phyloP scores from a whole-genome alignment of 2,113 vertebrate species.

The Rhodinocichla rosea region DNA sequence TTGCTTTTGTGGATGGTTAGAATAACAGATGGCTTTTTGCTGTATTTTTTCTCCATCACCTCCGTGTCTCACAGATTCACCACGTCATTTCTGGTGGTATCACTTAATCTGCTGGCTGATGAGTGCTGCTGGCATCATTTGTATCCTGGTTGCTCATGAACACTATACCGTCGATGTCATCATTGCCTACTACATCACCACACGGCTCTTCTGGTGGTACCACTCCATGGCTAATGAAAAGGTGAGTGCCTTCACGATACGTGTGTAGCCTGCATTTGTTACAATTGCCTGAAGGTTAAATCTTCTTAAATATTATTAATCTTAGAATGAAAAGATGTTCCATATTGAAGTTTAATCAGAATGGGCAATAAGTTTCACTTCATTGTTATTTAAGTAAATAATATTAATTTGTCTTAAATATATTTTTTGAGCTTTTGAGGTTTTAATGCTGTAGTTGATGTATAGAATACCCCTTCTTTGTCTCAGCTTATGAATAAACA shows the following conservation, averaged over 20 bases:
- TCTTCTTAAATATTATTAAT: neutral
- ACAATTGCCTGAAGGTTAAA: neutral
- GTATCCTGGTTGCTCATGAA: conserved; percentile 93
- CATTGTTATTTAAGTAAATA: neutral
- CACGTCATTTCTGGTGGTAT: conserved; percentile 97
- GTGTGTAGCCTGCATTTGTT: neutral
- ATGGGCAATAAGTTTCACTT: neutral
- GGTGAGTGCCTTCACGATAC: conserved; percentile 67
- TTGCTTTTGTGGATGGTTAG: neutral
- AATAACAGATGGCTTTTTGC: neutral
- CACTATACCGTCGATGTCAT: conserved; percentile 96
- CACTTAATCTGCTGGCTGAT: conserved; percentile 94
- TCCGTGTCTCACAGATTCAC: conserved; percentile 80
- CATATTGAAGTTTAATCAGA: neutral
- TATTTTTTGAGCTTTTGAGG: neutral
- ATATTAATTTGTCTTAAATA: neutral
- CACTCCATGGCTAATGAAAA: conserved; percentile 96
- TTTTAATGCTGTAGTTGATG: neutral
- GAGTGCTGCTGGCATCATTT: conserved; percentile 88
- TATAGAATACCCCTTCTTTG: neutral
- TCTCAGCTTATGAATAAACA: neutral
- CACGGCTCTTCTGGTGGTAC: conserved; percentile 97
- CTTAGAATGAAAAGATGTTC: neutral
- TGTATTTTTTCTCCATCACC: neutral
- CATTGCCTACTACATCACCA: conserved; percentile 94